phyloP scores from a whole-genome alignment of 2,888 invertebrate species.

The Cephalotes varians region DNA sequence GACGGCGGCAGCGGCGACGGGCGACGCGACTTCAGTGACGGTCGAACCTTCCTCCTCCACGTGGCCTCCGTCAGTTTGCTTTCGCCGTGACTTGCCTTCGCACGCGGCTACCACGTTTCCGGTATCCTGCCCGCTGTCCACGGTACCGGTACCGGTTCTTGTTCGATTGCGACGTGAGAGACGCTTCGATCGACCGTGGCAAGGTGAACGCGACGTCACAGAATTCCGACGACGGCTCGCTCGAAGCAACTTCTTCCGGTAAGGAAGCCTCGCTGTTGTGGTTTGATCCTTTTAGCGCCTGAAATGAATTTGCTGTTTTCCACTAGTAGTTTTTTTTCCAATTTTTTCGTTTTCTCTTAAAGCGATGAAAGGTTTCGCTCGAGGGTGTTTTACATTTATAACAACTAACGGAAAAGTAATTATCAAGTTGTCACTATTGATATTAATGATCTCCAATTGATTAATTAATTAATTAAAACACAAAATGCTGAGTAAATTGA shows the following conservation, averaged over 20 bases:
- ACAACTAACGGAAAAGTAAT: neutral
- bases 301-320: neutral
- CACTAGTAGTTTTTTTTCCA: neutral
- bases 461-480: neutral
- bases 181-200: constrained; percentile 37
- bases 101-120: constrained; percentile 44
- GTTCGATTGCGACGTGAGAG: constrained; percentile 12
- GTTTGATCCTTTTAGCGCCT: neutral
- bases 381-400: neutral
- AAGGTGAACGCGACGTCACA: constrained; percentile 12
- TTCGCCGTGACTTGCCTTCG: constrained; percentile 47
- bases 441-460: neutral
- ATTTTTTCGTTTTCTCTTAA: neutral
- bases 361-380: no score
- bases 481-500: constrained; percentile 1
- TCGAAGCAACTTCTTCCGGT: constrained; percentile 33
- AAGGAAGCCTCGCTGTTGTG: constrained; percentile 11
- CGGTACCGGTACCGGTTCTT: constrained; percentile 4
- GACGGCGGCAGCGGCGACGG: constrained; percentile 56
- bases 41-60: constrained; percentile 64
- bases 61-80: constrained; percentile 58
- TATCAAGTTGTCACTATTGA: neutral
- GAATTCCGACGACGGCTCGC: constrained; percentile 2
- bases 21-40: constrained; percentile 70
- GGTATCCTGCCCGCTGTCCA: neutral